Evolutionary conservation across 2,888 invertebrate genomes (phyloP), one percentile per base, ranked within the genome.

Genomic region (Prosopocoilus inquinatus): DNA sequence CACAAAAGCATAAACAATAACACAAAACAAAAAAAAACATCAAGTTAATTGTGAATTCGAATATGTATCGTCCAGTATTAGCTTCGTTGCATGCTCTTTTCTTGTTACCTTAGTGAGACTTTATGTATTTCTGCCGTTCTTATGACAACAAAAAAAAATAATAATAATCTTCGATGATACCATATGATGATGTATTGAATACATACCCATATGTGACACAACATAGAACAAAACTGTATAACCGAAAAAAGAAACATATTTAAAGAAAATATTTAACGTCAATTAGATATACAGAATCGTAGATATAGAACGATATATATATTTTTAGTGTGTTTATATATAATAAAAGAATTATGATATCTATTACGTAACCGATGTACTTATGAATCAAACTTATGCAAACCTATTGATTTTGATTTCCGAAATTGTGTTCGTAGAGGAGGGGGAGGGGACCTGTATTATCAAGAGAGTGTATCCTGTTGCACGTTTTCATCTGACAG

Each of bases 371-470:
- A 47, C 47, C 47, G 35, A 47, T 41, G 41, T 41, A 47, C 47
- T 47, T 47, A 47, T 47, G 47, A 47, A 35, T n/a, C 11, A 47
- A n/a, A 34, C 47, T 47, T 47, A 47, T 47, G 47, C 32, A 33
- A 46, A 33, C 16, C 28, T 12, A 47, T 47, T 47, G n/a, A n/a
- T n/a, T n/a, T 9, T 5, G 13, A 3, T 41, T 41, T 47, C 16
- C 35, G 35, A 47, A 33, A 11, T 46, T 34, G 33, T n/a, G 13
- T 33, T 9, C n/a, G 47, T 11, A 47, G 32, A 9, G 20, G 4
- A 20, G 35, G 46, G 47, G 13, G 20, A 12, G 35, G 35, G 46
- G 47, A 34, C 47, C 47, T 47, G 47, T 15, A 13, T 7, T 3
- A 38, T 8, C 41, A 15, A 38, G 7, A 9, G 7, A 13, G 41